Evolutionary conservation across 2,888 invertebrate genomes (phyloP).

Genomic region (Andrena haemorrhoa): DNA sequence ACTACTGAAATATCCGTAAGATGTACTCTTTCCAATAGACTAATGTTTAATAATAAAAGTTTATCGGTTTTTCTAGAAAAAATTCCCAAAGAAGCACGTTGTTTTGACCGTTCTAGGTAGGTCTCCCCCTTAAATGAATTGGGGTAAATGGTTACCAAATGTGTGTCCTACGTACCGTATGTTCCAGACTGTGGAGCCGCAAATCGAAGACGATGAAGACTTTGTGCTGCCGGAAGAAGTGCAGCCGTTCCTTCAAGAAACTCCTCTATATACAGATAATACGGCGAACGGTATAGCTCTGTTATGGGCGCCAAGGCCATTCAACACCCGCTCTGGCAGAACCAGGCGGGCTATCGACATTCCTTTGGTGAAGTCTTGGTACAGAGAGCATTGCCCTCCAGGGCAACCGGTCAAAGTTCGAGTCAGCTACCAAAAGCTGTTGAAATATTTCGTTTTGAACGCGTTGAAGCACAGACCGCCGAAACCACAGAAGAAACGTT

Average conservation of each 20-base stretch:
- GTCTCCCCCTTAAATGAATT: no score
- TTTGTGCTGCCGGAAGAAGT: constrained; percentile 96
- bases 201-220: constrained; percentile 97
- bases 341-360: constrained; percentile 98
- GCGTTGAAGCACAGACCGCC: constrained; percentile 98
- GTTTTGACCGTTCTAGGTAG: no score
- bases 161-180: background rate
- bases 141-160: background rate
- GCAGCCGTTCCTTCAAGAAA: constrained; percentile 96
- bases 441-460: constrained; percentile 99
- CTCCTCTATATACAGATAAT: constrained; percentile 98
- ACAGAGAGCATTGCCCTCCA: constrained; percentile 96
- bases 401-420: constrained; percentile 99
- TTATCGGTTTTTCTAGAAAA: no score
- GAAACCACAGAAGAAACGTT: constrained; percentile 99
- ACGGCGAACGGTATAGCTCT: constrained; percentile 99
- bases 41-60: no score
- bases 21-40: no score
- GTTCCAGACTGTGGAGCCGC: constrained; percentile 89
- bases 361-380: constrained; percentile 99
- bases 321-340: constrained; percentile 97
- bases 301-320: constrained; percentile 99
- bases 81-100: no score
- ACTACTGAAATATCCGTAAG: no score
- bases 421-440: constrained; percentile 99